A percentile compares a stretch with the other conserved stretches of the same genome.
These are phyloP conservation scores for Nyctereutes procyonoides DNA, from an alignment of 2,113 vertebrate genomes.

Conservation along the genomic window DNA sequence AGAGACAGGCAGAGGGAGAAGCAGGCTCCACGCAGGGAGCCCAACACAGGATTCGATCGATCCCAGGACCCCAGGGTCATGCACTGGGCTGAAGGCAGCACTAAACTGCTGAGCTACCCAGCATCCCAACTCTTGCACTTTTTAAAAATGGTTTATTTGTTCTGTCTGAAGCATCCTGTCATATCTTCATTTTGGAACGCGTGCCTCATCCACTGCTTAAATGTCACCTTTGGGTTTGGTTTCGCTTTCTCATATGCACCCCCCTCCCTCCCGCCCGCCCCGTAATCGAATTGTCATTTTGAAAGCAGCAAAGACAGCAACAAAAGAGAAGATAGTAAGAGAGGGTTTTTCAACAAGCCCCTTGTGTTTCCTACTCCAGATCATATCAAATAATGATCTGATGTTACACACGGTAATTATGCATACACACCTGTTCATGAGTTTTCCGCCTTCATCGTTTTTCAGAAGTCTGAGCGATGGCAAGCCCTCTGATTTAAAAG, in stretches of 20 bases:
- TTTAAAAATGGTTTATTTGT: background rate
- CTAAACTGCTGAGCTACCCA: too few relatives aligned
- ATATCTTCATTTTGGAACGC: conserved; percentile 4
- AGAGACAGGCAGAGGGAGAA: too few relatives aligned
- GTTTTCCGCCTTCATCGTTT: conserved; percentile 17
- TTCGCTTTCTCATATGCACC: background rate
- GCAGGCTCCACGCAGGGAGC: too few relatives aligned
- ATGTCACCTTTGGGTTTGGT: background rate
- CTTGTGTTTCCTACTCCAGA: conserved; percentile 33
- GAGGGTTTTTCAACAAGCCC: background rate
- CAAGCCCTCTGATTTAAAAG: background rate
- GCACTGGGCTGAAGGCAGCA: too few relatives aligned
- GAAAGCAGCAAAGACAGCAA: background rate
- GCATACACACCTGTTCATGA: background rate
- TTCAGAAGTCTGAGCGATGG: background rate
- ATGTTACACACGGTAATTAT: background rate
- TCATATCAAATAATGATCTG: conserved; percentile 1
- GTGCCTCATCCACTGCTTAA: background rate
- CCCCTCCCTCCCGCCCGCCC: background rate
- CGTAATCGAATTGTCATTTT: conserved; percentile 35
- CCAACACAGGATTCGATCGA: too few relatives aligned
- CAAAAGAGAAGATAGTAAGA: background rate
- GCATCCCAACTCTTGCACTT: background rate
- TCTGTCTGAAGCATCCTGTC: background rate
- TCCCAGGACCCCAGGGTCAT: too few relatives aligned